Base-by-base conservation (phyloP, 2,888 invertebrate species). In the Eudemis profundana region DNA sequence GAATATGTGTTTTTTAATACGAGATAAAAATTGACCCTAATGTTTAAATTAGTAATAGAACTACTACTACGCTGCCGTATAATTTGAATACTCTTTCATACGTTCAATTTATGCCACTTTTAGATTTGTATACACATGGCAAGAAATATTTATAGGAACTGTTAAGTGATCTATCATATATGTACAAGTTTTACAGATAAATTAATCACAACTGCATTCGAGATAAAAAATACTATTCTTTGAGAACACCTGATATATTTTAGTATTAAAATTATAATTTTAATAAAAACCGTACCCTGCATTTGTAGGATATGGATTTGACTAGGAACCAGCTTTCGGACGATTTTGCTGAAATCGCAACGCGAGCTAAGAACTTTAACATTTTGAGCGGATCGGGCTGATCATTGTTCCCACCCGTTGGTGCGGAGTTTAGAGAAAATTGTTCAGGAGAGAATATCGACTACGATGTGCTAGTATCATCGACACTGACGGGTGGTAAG, bases 401-500 rank as follows among this genome's bases (percentile, higher is more conserved):
- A 8, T 33, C 33, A 10, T 33, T 1, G 33, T 33, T 33, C 33
- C 33, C 33, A 10, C 33, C 33, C 33, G 33, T 33, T 33, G 8
- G 33, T 10, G 5, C 8, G 33, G 10, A 33, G 2, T 8, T 33
- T 8, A 10, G 33, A 8, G 8, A 8, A 33, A 8, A 8, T 2
- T 5, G 8, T 33, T 7, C 27, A 33, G 33, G 33, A 8, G 1
- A 10, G n/a, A 19, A 12, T 21, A 4, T 8, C n/a, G 4, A 56
- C 63, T 50, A 57, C 8, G 33, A 60, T 12, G 59, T 29, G 29
- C 23, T 46, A 17, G 29, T 53, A 8, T 15, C 61, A 7, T 56
- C 14, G 29, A 63, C 47, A 14, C 46, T 63, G 15, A 56, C 51
- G 14, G 66, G 46, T 29, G 59, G 73, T 53, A 69, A 67, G 12